Evolutionary conservation across 2,888 invertebrate genomes (phyloP).

Genomic region (Mythimna loreyi): DNA sequence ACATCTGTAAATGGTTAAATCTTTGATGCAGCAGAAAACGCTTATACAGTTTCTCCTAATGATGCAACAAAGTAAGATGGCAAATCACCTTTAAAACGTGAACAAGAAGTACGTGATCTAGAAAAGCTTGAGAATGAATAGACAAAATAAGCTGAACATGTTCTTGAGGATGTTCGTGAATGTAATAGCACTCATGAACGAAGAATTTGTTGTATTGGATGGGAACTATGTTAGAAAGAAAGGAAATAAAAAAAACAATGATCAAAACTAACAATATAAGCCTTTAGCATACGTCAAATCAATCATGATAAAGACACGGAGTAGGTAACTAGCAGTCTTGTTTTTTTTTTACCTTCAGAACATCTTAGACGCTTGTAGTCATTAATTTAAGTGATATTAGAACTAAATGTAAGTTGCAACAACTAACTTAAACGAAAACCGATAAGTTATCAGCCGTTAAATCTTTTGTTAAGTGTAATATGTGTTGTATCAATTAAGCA

Average conservation of each 20-base stretch:
- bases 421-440: no score
- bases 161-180: slow-evolving; percentile 17
- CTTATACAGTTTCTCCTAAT: background rate
- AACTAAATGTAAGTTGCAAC: background rate
- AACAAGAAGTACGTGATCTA: slow-evolving; percentile 21
- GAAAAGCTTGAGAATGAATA: slow-evolving; percentile 15
- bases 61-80: background rate
- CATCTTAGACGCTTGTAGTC: background rate
- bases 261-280: background rate
- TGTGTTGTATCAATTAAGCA: no score
- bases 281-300: slow-evolving; percentile 24
- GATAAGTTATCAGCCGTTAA: no score
- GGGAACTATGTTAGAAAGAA: slow-evolving; percentile 12
- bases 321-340: background rate
- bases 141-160: slow-evolving; percentile 21
- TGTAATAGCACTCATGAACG: slow-evolving; percentile 39
- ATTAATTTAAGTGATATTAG: slow-evolving; percentile 9
- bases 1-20: background rate
- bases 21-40: background rate
- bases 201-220: background rate
- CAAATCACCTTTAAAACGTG: background rate
- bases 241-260: background rate
- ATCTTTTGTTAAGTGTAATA: no score
- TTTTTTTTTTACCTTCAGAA: background rate
- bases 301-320: slow-evolving; percentile 16